These are phyloP conservation scores for Ennomos erosarius DNA, from an alignment of 2,888 invertebrate species.

Conservation along the genomic window DNA sequence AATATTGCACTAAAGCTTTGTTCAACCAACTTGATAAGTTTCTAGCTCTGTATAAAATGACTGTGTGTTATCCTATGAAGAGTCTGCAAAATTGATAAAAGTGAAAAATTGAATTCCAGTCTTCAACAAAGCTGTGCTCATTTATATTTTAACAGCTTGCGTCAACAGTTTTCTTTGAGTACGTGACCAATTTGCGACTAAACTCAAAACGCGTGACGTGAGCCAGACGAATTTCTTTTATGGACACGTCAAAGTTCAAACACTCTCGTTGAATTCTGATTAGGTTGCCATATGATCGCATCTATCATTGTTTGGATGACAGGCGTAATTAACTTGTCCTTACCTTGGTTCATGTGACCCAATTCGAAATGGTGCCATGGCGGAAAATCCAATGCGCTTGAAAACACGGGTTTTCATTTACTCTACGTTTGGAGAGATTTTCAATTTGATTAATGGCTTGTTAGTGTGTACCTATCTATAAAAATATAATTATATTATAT, in stretches of 20 bases:
- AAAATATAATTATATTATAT: not conserved
- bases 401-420: slow-evolving; percentile 36
- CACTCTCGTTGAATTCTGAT: slow-evolving; percentile 74
- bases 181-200: slow-evolving; percentile 43
- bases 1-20: too few relatives aligned
- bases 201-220: slow-evolving; percentile 26
- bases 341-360: slow-evolving; percentile 62
- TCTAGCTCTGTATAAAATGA: too few relatives aligned
- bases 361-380: slow-evolving; percentile 57
- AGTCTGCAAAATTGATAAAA: not conserved
- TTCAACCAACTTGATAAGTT: too few relatives aligned
- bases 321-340: slow-evolving; percentile 72
- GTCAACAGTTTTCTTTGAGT: slow-evolving; percentile 39
- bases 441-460: slow-evolving; percentile 26
- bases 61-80: too few relatives aligned
- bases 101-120: slow-evolving; percentile 6
- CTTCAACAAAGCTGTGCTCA: slow-evolving; percentile 13
- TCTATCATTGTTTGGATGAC: slow-evolving; percentile 75
- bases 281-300: slow-evolving; percentile 60
- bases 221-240: slow-evolving; percentile 38
- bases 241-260: slow-evolving; percentile 75
- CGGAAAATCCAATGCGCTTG: slow-evolving; percentile 41
- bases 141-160: slow-evolving; percentile 34
- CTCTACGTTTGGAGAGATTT: slow-evolving; percentile 23
- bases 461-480: slow-evolving; percentile 10